Evolutionary conservation across 2,113 vertebrate species (phyloP).

Genomic region (Paradisaea rubra): DNA sequence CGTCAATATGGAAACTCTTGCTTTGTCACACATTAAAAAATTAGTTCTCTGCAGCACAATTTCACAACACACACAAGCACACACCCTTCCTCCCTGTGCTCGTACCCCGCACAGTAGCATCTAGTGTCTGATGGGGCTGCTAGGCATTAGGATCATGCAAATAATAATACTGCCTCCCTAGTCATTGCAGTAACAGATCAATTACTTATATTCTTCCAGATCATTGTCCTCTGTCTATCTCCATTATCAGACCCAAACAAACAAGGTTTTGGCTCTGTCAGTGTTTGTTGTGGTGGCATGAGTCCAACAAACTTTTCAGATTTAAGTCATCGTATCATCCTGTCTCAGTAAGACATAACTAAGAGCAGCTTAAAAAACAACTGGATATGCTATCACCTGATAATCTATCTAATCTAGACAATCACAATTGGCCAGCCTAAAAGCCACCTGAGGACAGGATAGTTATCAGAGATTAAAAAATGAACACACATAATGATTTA

Average conservation of each 20-base stretch:
- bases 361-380: neutral
- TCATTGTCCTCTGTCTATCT: neutral
- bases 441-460: neutral
- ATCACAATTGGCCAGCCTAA: neutral
- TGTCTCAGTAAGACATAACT: neutral
- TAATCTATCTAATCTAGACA: neutral
- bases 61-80: neutral
- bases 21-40: neutral
- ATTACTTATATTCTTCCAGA: neutral
- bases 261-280: neutral
- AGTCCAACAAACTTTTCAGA: neutral
- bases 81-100: neutral
- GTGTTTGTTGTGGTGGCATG: neutral
- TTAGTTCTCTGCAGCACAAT: neutral
- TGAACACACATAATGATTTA: neutral
- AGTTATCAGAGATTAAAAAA: neutral
- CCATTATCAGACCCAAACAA: constrained; percentile 1
- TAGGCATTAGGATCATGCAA: neutral
- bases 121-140: neutral
- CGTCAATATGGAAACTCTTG: neutral
- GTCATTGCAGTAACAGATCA: neutral
- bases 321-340: neutral
- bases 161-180: neutral
- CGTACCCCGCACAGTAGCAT: neutral
- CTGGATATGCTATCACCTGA: neutral